Percentiles rank a stretch among this genome's conserved stretches.
Evolutionary conservation across 2,888 invertebrate genomes (phyloP).

Genomic region (Eustalomyia histrio): DNA sequence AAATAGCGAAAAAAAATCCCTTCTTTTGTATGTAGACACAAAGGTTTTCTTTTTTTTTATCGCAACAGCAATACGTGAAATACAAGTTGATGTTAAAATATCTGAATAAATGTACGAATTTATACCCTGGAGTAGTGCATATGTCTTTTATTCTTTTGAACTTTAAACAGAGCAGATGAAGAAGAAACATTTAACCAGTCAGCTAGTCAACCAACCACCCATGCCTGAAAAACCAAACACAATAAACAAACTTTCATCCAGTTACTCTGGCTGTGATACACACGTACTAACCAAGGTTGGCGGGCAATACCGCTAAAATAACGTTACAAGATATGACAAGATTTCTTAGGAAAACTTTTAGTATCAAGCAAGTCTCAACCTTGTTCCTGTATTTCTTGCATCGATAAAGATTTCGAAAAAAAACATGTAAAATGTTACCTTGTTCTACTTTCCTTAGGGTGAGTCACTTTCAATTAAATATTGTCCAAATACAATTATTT

Average conservation of each 20-base stretch:
- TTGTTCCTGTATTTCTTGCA: no score
- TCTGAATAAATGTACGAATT: slow-evolving; percentile 29
- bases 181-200: slow-evolving; percentile 22
- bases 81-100: slow-evolving; percentile 28
- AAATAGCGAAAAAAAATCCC: slow-evolving; percentile 10
- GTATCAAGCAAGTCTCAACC: no score
- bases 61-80: slow-evolving; percentile 1
- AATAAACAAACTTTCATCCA: slow-evolving; percentile 64
- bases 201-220: slow-evolving; percentile 32
- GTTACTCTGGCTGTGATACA: slow-evolving; percentile 44
- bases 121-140: slow-evolving; percentile 75
- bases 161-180: slow-evolving; percentile 22
- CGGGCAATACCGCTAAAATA: no score
- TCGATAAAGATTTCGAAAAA: no score
- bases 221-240: slow-evolving; percentile 41
- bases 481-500: no score
- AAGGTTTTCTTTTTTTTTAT: slow-evolving; percentile 17
- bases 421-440: no score
- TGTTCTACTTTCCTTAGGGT: no score
- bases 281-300: slow-evolving; percentile 50
- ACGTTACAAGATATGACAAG: no score
- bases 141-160: slow-evolving; percentile 70
- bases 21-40: slow-evolving; percentile 28
- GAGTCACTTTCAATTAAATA: no score
- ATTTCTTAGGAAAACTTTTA: no score